Percentiles rank a stretch among this genome's conserved stretches.
Evolutionary conservation across 2,888 invertebrate species (phyloP).

Genomic region (Hydrotaea cyrtoneurina): DNA sequence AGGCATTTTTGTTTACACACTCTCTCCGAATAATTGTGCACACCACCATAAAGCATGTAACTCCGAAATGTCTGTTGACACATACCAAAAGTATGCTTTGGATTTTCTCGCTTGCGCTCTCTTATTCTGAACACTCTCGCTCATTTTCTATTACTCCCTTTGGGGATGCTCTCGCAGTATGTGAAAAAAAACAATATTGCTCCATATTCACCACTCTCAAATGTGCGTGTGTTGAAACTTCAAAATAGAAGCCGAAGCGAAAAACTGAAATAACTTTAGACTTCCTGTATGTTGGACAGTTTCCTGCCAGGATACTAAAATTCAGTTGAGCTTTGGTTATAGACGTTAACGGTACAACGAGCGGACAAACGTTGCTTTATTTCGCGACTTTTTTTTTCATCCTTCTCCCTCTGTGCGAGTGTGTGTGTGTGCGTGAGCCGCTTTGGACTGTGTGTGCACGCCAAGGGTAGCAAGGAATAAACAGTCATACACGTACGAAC

Average conservation of each 20-base stretch:
- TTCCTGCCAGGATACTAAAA: constrained; percentile 71
- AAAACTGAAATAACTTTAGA: constrained; percentile 70
- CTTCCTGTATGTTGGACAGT: constrained; percentile 69
- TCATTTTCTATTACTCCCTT: not conserved
- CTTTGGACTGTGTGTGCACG: constrained; percentile 25
- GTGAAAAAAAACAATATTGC: not conserved
- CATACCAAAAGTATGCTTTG: constrained; percentile 11
- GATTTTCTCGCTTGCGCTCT: no score
- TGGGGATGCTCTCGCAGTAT: not conserved
- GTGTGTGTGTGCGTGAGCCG: constrained; percentile 35
- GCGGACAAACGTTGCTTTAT: constrained; percentile 55
- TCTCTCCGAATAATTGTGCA: constrained; percentile 71
- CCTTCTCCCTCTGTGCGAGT: constrained; percentile 50
- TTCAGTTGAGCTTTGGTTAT: constrained; percentile 79
- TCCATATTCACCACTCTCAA: constrained; percentile 71
- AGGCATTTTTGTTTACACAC: constrained; percentile 55
- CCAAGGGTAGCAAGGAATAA: constrained; percentile 25
- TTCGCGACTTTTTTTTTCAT: constrained; percentile 52
- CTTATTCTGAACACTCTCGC: not conserved
- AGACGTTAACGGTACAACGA: constrained; percentile 75
- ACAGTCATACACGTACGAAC: not conserved
- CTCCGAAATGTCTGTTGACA: constrained; percentile 32
- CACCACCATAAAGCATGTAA: constrained; percentile 31
- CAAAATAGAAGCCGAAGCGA: constrained; percentile 41
- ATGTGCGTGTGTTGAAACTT: constrained; percentile 52